Percentiles rank a stretch among this genome's conserved stretches.
These are phyloP conservation scores for Pelodytes ibericus DNA, from an alignment of 2,797 vertebrate genomes.

Conservation along the genomic window DNA sequence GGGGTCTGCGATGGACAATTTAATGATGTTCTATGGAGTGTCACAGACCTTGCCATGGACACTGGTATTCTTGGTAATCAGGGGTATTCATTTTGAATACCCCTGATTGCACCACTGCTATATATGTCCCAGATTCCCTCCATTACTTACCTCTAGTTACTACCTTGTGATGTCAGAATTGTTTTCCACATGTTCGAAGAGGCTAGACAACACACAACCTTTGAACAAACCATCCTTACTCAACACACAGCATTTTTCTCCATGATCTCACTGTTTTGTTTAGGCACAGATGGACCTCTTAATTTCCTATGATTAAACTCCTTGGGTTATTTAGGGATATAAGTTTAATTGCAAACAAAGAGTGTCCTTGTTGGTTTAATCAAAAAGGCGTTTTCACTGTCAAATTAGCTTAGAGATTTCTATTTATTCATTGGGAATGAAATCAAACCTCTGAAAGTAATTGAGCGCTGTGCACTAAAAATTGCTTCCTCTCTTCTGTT, in stretches of 20 bases:
- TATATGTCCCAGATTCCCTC: too few species aligned
- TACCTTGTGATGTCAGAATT: too few species aligned
- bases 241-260: background rate
- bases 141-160: too few species aligned
- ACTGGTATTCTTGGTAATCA: too few species aligned
- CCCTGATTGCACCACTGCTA: too few species aligned
- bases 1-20: too few species aligned
- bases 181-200: background rate
- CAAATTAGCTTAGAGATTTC: constrained; percentile 3
- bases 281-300: background rate
- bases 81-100: too few species aligned
- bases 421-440: constrained; percentile 3
- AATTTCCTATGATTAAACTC: constrained; percentile 3
- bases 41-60: too few species aligned
- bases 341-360: constrained; percentile 4
- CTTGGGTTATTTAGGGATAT: constrained; percentile 2
- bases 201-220: background rate
- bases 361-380: constrained; percentile 8
- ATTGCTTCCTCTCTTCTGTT: background rate
- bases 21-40: too few species aligned
- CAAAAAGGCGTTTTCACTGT: constrained; percentile 1
- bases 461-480: background rate
- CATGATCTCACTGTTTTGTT: constrained; percentile 6
- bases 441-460: constrained; percentile 7
- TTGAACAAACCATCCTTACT: background rate